A percentile compares a stretch with the other conserved stretches of the same genome.
These are phyloP conservation scores for Gonatopus flavifemur DNA, from an alignment of 1,140 invertebrate species.

Conservation along the genomic window DNA sequence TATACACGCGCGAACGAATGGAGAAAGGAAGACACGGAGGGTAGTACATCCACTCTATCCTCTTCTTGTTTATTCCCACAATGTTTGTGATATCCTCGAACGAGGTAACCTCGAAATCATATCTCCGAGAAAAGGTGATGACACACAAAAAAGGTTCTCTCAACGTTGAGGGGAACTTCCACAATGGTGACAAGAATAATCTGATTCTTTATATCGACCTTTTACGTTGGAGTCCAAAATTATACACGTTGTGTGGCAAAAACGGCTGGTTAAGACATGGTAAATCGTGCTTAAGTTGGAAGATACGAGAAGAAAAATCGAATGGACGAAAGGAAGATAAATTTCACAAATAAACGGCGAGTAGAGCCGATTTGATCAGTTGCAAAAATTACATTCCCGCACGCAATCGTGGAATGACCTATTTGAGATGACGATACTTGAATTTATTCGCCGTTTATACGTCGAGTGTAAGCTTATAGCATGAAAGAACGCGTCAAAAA, in stretches of 20 bases:
- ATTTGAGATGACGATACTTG: too few species aligned
- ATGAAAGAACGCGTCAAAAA: too few species aligned
- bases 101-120: constrained; percentile 26
- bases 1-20: too few species aligned
- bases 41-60: neutral
- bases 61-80: constrained; percentile 13
- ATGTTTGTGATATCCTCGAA: too few species aligned
- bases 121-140: constrained; percentile 1
- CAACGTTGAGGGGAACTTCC: constrained; percentile 14
- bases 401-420: too few species aligned
- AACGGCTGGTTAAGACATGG: constrained; percentile 2
- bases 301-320: constrained; percentile 1
- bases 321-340: neutral
- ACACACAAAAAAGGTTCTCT: constrained; percentile 2
- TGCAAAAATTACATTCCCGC: constrained; percentile 1
- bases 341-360: neutral
- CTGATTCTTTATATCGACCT: neutral
- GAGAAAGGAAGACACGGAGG: constrained; percentile 11
- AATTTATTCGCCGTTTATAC: too few species aligned
- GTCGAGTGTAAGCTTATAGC: too few species aligned
- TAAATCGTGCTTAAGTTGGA: constrained; percentile 11
- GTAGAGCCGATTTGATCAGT: constrained; percentile 10
- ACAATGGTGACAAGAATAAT: constrained; percentile 4
- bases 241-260: constrained; percentile 9
- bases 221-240: constrained; percentile 9